Conservation (phyloP, 2,113 vertebrate species). For the Notarius quadriscutis region DNA sequence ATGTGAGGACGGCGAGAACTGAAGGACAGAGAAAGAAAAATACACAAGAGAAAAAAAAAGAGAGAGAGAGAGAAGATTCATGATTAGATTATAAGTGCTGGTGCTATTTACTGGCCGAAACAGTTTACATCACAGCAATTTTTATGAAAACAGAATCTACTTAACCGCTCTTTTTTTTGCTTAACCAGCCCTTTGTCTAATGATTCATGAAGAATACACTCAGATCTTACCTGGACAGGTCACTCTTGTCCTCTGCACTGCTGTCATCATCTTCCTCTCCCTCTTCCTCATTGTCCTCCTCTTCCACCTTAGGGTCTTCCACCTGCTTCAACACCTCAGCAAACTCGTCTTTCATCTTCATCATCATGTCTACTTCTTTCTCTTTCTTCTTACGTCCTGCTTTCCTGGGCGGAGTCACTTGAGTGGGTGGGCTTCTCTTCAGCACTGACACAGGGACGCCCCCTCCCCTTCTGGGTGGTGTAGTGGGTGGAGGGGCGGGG, state of each 20-base stretch:
- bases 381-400: conserved; percentile 66
- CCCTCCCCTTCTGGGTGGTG: conserved; percentile 66
- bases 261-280: conserved; percentile 69
- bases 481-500: conserved; percentile 47
- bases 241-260: conserved; percentile 73
- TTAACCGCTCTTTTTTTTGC: neutral
- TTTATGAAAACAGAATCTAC: neutral
- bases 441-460: conserved; percentile 68
- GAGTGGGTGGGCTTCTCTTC: conserved; percentile 72
- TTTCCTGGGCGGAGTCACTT: conserved; percentile 57
- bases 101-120: neutral
- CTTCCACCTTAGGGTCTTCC: conserved; percentile 57
- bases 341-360: conserved; percentile 65
- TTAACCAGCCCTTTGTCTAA: neutral
- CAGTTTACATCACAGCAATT: neutral
- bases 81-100: neutral
- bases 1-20: conserved; percentile 70
- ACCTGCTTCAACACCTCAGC: conserved; percentile 58
- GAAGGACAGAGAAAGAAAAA: neutral
- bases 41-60: neutral
- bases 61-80: neutral
- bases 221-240: conserved; percentile 65
- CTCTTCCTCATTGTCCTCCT: conserved; percentile 63
- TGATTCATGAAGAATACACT: neutral
- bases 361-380: conserved; percentile 61